Conservation (phyloP, 2,113 vertebrate genomes). For the Girardinichthys multiradiatus region DNA sequence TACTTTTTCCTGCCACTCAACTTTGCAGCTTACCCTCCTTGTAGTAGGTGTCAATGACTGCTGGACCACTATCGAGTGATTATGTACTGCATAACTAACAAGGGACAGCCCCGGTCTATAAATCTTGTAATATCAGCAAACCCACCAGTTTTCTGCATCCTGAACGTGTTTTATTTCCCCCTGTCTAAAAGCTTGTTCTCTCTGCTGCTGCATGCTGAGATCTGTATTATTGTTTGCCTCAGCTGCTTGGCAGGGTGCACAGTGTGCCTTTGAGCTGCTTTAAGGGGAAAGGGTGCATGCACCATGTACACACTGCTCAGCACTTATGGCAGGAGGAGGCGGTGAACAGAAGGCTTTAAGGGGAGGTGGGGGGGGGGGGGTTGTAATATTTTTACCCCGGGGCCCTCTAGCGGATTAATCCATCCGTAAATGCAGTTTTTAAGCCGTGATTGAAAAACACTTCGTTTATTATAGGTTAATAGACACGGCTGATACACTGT, state of each 20-base stretch:
- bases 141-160: not conserved
- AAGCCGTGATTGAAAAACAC: constrained; percentile 24
- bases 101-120: too few relatives aligned
- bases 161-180: not conserved
- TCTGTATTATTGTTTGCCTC: constrained; percentile 71
- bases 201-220: constrained; percentile 42
- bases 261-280: constrained; percentile 49
- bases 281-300: constrained; percentile 65
- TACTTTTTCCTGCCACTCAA: too few relatives aligned
- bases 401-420: constrained; percentile 70
- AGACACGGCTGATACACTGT: not conserved
- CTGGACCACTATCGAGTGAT: too few relatives aligned
- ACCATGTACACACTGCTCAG: constrained; percentile 70
- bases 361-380: constrained; percentile 30
- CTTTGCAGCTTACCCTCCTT: too few relatives aligned
- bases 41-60: too few relatives aligned
- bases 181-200: not conserved
- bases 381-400: constrained; percentile 55
- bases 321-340: constrained; percentile 37
- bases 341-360: constrained; percentile 39
- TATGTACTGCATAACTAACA: too few relatives aligned
- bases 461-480: not conserved
- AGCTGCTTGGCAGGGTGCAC: constrained; percentile 48
- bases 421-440: constrained; percentile 20
- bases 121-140: too few relatives aligned